Evolutionary conservation across 1,140 invertebrate species (phyloP).

Genomic region (Pseudachorutes palmiensis): DNA sequence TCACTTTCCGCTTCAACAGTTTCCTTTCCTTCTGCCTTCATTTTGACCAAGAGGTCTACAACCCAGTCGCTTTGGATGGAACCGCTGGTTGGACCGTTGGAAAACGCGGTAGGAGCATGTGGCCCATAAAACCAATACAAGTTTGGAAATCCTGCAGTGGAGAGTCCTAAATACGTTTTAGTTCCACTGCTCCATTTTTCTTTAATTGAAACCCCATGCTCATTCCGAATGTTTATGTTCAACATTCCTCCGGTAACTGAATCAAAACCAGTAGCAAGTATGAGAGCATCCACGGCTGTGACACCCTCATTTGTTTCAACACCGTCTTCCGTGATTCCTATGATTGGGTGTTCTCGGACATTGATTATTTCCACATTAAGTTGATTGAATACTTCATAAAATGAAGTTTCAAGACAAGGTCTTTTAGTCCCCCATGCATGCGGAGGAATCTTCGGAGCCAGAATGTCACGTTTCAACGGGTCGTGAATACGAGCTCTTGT

Average conservation of each 20-base stretch:
- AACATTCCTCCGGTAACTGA: slow-evolving; percentile 15
- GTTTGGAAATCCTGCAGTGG: slow-evolving; percentile 14
- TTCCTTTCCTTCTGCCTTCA: not conserved
- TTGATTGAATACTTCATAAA: slow-evolving; percentile 23
- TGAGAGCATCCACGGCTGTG: not conserved
- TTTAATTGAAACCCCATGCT: not conserved
- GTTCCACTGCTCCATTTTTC: slow-evolving; percentile 8
- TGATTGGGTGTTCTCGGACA: slow-evolving; percentile 15
- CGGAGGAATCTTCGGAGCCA: not conserved
- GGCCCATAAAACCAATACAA: slow-evolving; percentile 13
- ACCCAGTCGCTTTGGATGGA: slow-evolving; percentile 5
- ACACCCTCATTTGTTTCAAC: slow-evolving; percentile 12
- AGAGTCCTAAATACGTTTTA: slow-evolving; percentile 3
- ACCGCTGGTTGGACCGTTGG: slow-evolving; percentile 3
- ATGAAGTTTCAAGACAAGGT: slow-evolving; percentile 4
- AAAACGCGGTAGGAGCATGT: slow-evolving; percentile 18
- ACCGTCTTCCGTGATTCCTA: slow-evolving; percentile 1
- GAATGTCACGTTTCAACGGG: not conserved
- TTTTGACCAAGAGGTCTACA: not conserved
- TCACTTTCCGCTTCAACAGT: not conserved
- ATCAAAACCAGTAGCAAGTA: slow-evolving; percentile 19
- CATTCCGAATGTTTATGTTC: slow-evolving; percentile 15
- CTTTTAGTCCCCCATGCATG: slow-evolving; percentile 14
- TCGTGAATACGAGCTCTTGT: not conserved
- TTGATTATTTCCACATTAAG: slow-evolving; percentile 19